Evolutionary conservation across 2,888 invertebrate genomes (phyloP).

Genomic region (Orgyia antiqua): DNA sequence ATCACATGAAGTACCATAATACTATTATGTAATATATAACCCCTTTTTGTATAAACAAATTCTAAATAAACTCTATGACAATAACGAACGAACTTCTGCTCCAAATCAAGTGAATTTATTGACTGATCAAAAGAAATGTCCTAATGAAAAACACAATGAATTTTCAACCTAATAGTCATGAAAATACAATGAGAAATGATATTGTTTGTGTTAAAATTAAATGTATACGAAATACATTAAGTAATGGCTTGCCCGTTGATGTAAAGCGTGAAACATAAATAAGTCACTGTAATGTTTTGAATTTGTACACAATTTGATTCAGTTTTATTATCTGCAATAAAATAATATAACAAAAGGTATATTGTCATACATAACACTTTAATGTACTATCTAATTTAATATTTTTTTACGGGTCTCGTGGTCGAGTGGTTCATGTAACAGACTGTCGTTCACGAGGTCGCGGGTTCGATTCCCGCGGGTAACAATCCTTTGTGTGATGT

Average conservation of each 20-base stretch:
- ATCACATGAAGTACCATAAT: no score
- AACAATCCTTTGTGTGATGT: no score
- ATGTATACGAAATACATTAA: slow-evolving; percentile 23
- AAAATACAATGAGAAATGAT: slow-evolving; percentile 5
- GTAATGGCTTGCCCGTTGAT: slow-evolving; percentile 18
- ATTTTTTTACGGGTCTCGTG: no score
- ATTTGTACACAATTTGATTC: slow-evolving; percentile 6
- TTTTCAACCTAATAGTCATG: neutral
- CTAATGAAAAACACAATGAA: slow-evolving; percentile 3
- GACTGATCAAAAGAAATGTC: slow-evolving; percentile 31
- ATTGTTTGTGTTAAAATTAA: slow-evolving; percentile 8
- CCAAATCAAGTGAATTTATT: slow-evolving; percentile 26
- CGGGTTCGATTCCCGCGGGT: no score
- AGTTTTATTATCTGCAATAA: neutral
- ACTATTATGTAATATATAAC: no score
- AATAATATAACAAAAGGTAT: no score
- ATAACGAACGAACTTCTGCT: slow-evolving; percentile 25
- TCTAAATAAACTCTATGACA: slow-evolving; percentile 22
- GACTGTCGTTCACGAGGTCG: no score
- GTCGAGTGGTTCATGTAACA: no score
- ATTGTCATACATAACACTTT: no score
- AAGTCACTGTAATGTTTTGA: slow-evolving; percentile 13
- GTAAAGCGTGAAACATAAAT: slow-evolving; percentile 21
- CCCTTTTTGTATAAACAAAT: slow-evolving; percentile 24
- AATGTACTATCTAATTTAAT: no score